A percentile compares a stretch with the other conserved stretches of the same genome.
Evolutionary conservation across 2,888 invertebrate genomes (phyloP).

Genomic region (Allolobophora icterica): DNA sequence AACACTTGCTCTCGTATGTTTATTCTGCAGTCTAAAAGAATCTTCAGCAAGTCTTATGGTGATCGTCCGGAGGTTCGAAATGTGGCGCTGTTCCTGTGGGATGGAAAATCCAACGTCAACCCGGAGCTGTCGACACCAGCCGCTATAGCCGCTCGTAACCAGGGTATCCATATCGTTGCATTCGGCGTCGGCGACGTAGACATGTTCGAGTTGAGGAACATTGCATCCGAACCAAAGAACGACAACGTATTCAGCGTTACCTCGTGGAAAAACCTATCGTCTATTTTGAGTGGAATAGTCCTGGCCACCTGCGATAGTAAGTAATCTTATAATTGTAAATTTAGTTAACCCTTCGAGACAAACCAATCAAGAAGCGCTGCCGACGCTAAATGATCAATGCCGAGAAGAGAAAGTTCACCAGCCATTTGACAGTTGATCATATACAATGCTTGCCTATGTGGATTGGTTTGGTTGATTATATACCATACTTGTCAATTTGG

Average conservation of each 20-base stretch:
- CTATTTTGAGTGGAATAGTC: background rate
- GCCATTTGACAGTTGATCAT: too few species aligned
- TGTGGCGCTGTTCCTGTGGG: constrained; percentile 22
- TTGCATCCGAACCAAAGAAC: constrained; percentile 45
- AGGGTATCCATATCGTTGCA: constrained; percentile 46
- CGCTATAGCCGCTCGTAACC: constrained; percentile 32
- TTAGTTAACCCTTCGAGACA: too few species aligned
- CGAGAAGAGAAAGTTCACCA: too few species aligned
- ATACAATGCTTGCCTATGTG: too few species aligned
- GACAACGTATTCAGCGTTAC: constrained; percentile 30
- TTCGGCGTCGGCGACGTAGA: constrained; percentile 52
- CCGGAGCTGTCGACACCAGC: background rate
- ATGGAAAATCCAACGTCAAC: constrained; percentile 22
- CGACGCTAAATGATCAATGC: too few species aligned
- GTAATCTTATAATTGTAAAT: background rate
- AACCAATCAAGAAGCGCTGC: too few species aligned
- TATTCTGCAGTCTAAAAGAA: constrained; percentile 44
- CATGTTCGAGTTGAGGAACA: constrained; percentile 46
- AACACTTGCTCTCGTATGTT: too few species aligned
- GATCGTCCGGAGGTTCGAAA: constrained; percentile 26
- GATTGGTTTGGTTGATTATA: too few species aligned
- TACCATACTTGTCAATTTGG: too few species aligned
- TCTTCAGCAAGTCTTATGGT: background rate
- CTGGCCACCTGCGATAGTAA: constrained; percentile 28
- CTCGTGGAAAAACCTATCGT: background rate